phyloP scores from a whole-genome alignment of 2,797 vertebrate species.

The Poecilia velifera region DNA sequence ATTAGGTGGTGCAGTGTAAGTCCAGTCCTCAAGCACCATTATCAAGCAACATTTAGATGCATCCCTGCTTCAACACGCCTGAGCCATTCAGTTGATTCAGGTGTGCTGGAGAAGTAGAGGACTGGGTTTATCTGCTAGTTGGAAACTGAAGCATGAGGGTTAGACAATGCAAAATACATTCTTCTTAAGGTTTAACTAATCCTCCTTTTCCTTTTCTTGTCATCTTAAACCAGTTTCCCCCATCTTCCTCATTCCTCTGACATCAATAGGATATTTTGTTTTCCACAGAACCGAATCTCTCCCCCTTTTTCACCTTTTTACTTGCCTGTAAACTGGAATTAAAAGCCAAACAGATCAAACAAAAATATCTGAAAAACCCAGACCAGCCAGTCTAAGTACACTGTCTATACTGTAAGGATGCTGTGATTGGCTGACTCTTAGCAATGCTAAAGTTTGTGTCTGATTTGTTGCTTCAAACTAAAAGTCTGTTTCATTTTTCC shows the following conservation, averaged over 20 bases:
- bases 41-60: neutral
- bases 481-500: neutral
- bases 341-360: neutral
- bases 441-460: neutral
- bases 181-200: neutral
- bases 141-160: neutral
- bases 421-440: neutral
- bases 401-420: neutral
- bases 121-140: neutral
- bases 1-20: neutral
- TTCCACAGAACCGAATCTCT: neutral
- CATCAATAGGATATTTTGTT: neutral
- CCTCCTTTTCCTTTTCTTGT: neutral
- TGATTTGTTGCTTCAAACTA: neutral
- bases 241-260: neutral
- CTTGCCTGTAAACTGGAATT: neutral
- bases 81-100: neutral
- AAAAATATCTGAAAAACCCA: neutral
- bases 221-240: neutral
- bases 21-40: neutral
- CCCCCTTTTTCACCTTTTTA: neutral
- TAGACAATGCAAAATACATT: neutral
- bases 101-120: neutral
- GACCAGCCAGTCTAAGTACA: neutral
- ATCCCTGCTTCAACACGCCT: neutral